Evolutionary conservation across 2,888 invertebrate genomes (phyloP).

Genomic region (Nasonovia ribisnigri): DNA sequence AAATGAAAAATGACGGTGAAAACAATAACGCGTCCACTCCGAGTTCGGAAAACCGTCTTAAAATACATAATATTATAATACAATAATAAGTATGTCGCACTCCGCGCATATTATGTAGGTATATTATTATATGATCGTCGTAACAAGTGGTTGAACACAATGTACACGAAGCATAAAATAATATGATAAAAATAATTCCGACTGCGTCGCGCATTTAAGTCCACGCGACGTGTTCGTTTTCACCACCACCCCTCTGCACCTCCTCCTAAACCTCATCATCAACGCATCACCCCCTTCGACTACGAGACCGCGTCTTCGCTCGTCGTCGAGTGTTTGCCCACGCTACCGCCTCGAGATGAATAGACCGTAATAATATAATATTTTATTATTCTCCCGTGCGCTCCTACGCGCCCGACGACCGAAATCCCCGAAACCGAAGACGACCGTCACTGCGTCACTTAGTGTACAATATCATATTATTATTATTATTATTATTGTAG

Average conservation of each 20-base stretch:
- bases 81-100: neutral
- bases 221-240: neutral
- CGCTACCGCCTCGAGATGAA: neutral
- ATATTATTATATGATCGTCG: neutral
- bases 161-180: neutral
- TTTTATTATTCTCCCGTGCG: neutral
- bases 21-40: constrained; percentile 2
- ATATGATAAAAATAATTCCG: neutral
- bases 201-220: neutral
- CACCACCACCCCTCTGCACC: neutral
- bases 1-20: neutral
- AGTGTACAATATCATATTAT: neutral
- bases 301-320: neutral
- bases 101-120: neutral
- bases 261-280: too few species aligned
- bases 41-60: neutral
- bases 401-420: neutral
- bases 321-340: constrained; percentile 7
- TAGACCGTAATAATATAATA: neutral
- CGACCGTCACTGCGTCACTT: neutral
- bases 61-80: neutral
- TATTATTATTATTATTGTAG: neutral
- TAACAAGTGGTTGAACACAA: neutral
- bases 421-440: neutral
- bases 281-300: neutral